Percentiles rank a stretch among this genome's conserved stretches.
These are phyloP conservation scores for Drosophila emarginata DNA, from an alignment of 2,888 invertebrate species.

Conservation along the genomic window DNA sequence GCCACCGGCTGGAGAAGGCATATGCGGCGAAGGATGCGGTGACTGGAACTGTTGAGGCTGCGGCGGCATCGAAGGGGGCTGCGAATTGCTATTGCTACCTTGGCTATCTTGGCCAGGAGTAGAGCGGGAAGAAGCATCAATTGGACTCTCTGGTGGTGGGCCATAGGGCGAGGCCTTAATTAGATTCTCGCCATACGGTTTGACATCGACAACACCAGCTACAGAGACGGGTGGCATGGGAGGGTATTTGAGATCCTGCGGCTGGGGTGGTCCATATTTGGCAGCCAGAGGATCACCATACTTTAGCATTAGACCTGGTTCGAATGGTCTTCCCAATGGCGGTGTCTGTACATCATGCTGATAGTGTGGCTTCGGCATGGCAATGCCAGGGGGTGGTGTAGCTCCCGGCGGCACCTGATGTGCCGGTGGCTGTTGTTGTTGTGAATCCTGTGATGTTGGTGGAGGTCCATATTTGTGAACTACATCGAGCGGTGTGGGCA, in stretches of 20 bases:
- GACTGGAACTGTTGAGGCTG: conserved; percentile 81
- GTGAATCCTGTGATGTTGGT: conserved; percentile 33
- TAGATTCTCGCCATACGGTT: conserved; percentile 81
- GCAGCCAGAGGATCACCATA: conserved; percentile 82
- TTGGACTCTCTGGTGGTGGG: conserved; percentile 80
- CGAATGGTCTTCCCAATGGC: conserved; percentile 81
- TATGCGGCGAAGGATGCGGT: conserved; percentile 82
- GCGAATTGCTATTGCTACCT: conserved; percentile 82
- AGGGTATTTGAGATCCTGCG: conserved; percentile 82
- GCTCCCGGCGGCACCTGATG: conserved; percentile 73
- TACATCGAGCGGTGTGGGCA: conserved; percentile 48
- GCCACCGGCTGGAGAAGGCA: conserved; percentile 80
- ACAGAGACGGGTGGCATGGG: conserved; percentile 75
- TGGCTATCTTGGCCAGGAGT: conserved; percentile 83
- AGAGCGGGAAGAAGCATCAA: conserved; percentile 82
- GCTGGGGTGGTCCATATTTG: conserved; percentile 79
- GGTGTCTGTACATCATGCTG: conserved; percentile 81
- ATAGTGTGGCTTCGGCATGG: conserved; percentile 81
- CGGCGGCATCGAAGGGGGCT: conserved; percentile 72
- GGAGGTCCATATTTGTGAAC: conserved; percentile 67
- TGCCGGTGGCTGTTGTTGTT: conserved; percentile 48
- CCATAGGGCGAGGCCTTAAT: conserved; percentile 81
- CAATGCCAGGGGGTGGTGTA: conserved; percentile 78
- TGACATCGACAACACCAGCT: conserved; percentile 54
- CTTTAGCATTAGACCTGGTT: conserved; percentile 82